Evolutionary conservation across 2,888 invertebrate species (phyloP).

Genomic region (Melipona bicolor): DNA sequence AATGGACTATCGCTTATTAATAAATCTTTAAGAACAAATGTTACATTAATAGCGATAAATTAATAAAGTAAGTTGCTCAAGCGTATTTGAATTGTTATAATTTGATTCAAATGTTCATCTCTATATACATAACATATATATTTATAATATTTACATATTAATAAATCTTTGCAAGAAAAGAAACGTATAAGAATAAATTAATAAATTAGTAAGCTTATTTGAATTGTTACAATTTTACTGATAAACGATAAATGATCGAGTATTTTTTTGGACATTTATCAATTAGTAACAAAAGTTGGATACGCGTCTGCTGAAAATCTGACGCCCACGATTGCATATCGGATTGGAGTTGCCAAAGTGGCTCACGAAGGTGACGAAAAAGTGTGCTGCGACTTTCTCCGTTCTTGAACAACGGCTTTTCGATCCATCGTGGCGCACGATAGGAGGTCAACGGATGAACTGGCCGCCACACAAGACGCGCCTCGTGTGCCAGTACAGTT

Average conservation of each 20-base stretch:
- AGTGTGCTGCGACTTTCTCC: constrained; percentile 79
- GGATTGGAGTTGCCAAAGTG: constrained; percentile 40
- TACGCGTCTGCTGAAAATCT: not conserved
- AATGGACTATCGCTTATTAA: not conserved
- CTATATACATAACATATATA: no score
- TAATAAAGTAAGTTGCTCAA: no score
- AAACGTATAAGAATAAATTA: not conserved
- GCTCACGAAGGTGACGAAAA: constrained; percentile 64
- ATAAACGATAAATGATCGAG: no score
- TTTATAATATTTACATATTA: no score
- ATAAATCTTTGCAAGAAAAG: no score
- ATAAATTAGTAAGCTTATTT: not conserved
- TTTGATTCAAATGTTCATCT: no score
- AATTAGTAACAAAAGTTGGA: not conserved
- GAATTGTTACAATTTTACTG: not conserved
- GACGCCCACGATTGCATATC: constrained; percentile 40
- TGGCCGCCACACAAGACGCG: constrained; percentile 26
- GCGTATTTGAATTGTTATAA: no score
- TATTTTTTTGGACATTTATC: no score
- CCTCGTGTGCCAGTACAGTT: constrained; percentile 55
- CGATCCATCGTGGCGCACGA: constrained; percentile 65
- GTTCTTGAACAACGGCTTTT: constrained; percentile 77
- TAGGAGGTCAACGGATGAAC: constrained; percentile 71
- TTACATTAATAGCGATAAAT: no score
- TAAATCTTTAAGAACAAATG: not conserved